These are phyloP conservation scores for Gymnorhina tibicen DNA, from an alignment of 2,113 vertebrate species.

Conservation along the genomic window DNA sequence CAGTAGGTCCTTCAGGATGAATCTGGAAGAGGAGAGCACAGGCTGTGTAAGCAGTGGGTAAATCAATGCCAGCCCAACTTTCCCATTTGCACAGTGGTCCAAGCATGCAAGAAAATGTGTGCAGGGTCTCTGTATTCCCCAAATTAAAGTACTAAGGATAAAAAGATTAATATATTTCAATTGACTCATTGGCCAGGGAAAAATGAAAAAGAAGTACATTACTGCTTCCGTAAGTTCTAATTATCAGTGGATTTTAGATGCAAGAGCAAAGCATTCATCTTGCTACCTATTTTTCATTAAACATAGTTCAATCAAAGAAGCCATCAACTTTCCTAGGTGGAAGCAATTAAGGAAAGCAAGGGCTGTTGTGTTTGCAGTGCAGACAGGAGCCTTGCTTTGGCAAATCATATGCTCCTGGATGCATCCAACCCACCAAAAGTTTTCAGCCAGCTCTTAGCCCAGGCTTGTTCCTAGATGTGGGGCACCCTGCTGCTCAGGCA, in stretches of 20 bases:
- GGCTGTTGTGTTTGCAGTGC: neutral
- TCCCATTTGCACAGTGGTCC: neutral
- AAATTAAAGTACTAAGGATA: neutral
- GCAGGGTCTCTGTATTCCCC: neutral
- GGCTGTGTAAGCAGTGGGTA: neutral
- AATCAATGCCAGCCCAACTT: neutral
- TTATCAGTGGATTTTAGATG: neutral
- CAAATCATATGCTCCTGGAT: neutral
- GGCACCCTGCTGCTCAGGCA: neutral
- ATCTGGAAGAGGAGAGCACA: slow-evolving; percentile 8
- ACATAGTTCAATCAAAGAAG: neutral
- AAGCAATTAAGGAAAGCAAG: slow-evolving; percentile 8
- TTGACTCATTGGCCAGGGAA: neutral
- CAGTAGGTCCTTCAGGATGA: neutral
- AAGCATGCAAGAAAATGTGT: accelerated
- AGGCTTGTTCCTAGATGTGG: neutral
- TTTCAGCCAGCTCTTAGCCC: neutral
- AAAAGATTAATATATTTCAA: neutral
- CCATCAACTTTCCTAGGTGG: neutral
- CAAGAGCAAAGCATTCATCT: neutral
- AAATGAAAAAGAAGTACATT: neutral
- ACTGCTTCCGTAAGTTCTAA: neutral
- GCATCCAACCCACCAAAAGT: neutral
- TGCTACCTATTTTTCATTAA: neutral
- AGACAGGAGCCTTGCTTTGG: neutral